Evolutionary conservation across 2,113 vertebrate species (phyloP).

Genomic region (Macquaria ambigua): DNA sequence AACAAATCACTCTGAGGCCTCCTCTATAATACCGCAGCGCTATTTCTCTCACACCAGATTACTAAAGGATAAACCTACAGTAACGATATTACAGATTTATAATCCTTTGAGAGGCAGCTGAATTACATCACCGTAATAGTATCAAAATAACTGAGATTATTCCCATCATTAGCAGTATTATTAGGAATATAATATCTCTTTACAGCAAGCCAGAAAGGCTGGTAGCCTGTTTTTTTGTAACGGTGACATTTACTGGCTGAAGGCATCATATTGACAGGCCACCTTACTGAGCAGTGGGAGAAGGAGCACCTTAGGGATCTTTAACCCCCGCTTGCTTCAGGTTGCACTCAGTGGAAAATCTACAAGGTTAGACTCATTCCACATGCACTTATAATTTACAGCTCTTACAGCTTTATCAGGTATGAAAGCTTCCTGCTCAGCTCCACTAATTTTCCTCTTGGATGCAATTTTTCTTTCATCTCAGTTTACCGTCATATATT

Average conservation of each 20-base stretch:
- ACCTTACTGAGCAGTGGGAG: conserved; percentile 54
- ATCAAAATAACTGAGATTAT: conserved; percentile 16
- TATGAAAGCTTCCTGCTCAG: conserved; percentile 17
- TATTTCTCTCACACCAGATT: conserved; percentile 16
- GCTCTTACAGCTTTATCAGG: background rate
- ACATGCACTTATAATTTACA: background rate
- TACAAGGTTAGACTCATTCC: background rate
- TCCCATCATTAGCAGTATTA: conserved; percentile 32
- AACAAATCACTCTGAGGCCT: background rate
- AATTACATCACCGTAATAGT: background rate
- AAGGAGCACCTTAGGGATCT: conserved; percentile 56
- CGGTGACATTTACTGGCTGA: conserved; percentile 71
- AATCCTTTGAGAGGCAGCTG: conserved; percentile 30
- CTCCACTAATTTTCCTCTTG: conserved; percentile 11
- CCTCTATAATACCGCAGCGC: background rate
- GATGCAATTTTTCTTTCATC: conserved; percentile 35
- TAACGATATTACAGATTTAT: conserved; percentile 17
- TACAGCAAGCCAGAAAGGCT: background rate
- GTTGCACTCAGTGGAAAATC: conserved; percentile 5
- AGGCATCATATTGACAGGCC: conserved; percentile 55
- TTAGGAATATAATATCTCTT: background rate
- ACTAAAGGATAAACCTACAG: conserved; percentile 40
- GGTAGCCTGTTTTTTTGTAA: conserved; percentile 21
- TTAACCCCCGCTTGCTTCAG: conserved; percentile 45
- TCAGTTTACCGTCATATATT: conserved; percentile 38